These are phyloP conservation scores for Isotomurus palustris DNA, from an alignment of 2,888 invertebrate species.

Conservation along the genomic window DNA sequence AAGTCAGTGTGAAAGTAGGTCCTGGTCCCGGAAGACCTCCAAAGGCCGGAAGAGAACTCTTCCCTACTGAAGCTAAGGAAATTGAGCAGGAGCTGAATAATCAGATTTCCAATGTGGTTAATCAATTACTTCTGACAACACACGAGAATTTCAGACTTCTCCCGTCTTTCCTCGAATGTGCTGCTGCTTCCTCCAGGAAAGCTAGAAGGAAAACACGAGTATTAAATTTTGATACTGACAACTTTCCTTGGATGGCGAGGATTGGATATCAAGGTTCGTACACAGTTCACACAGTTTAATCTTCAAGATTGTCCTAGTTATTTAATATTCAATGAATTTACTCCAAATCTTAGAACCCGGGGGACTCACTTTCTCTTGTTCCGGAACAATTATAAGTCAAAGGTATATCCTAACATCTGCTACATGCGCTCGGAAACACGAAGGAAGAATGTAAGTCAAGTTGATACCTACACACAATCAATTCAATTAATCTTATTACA, in stretches of 20 bases:
- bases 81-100: constrained; percentile 13
- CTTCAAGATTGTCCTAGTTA: background rate
- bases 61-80: constrained; percentile 9
- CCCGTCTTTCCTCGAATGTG: constrained; percentile 30
- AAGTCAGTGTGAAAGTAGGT: background rate
- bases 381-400: constrained; percentile 28
- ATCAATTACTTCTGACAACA: constrained; percentile 28
- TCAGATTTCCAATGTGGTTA: constrained; percentile 30
- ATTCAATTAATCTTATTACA: too few species aligned
- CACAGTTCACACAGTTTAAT: background rate
- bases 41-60: constrained; percentile 7
- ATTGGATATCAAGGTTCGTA: constrained; percentile 12
- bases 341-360: constrained; percentile 17
- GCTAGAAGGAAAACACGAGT: constrained; percentile 23
- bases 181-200: constrained; percentile 16
- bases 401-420: constrained; percentile 30
- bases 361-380: constrained; percentile 23
- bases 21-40: background rate
- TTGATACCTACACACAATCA: background rate
- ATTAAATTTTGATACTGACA: constrained; percentile 28
- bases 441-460: constrained; percentile 9
- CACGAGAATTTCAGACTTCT: constrained; percentile 32
- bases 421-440: constrained; percentile 17
- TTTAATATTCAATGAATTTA: background rate
- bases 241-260: constrained; percentile 32